Percentiles rank a stretch among this genome's conserved stretches.
These are phyloP conservation scores for Arenaria interpres DNA, from an alignment of 2,113 vertebrate genomes.

Conservation along the genomic window DNA sequence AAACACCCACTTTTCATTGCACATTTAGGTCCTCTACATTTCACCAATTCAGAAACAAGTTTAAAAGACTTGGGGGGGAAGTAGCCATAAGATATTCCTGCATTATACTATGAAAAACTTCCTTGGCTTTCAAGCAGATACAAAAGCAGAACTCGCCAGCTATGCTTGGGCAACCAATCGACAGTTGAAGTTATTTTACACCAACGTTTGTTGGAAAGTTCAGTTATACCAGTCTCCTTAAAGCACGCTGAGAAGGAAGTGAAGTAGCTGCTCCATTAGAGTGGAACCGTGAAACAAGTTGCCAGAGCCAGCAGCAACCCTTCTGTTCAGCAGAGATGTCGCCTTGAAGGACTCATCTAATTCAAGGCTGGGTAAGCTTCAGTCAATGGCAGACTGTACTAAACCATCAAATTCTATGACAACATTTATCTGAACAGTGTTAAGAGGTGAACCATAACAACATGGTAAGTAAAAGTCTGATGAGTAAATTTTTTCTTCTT, in stretches of 20 bases:
- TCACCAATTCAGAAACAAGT: neutral
- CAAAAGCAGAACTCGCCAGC: conserved; percentile 21
- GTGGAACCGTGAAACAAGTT: neutral
- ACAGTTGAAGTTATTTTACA: neutral
- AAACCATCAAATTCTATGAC: neutral
- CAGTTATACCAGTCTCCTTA: neutral
- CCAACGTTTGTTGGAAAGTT: neutral
- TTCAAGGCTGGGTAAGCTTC: neutral
- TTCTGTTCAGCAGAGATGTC: neutral
- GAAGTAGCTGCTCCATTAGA: neutral
- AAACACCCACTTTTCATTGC: neutral
- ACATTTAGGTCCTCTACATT: neutral
- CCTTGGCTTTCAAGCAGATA: neutral
- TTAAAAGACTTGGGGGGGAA: neutral
- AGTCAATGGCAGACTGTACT: neutral
- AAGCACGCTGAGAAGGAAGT: neutral
- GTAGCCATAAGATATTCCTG: neutral
- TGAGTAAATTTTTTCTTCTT: neutral
- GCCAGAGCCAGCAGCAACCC: neutral
- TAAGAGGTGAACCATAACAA: neutral
- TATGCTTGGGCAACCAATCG: neutral
- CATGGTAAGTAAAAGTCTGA: neutral
- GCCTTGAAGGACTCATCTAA: neutral
- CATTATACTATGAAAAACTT: neutral
- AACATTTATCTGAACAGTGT: neutral